Percentiles rank a stretch among this genome's conserved stretches.
Conservation (phyloP, 2,888 invertebrate species). For the Phaonia tiefii region DNA sequence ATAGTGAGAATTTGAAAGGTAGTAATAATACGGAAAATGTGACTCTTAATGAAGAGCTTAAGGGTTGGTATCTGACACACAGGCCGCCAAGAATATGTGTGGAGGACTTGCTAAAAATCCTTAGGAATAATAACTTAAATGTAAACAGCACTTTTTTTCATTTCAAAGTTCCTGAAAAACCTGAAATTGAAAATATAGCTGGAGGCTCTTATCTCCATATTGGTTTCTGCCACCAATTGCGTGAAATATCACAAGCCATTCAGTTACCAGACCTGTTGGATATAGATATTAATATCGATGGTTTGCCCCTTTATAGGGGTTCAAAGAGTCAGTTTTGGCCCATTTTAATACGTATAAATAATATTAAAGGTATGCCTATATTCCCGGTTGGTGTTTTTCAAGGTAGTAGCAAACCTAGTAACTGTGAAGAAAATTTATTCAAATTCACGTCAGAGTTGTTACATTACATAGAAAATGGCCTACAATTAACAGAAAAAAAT, state of each 20-base stretch:
- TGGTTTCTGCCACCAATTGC: background rate
- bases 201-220: slow-evolving; percentile 3
- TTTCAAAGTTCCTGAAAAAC: background rate
- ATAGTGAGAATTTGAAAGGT: too few species aligned
- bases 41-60: slow-evolving; percentile 41
- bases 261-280: background rate
- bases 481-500: background rate
- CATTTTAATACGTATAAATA: background rate
- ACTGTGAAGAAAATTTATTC: background rate
- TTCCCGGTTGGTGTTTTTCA: background rate
- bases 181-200: background rate
- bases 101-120: background rate
- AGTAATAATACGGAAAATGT: too few species aligned
- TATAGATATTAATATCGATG: background rate
- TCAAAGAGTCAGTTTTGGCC: slow-evolving; percentile 1
- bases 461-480: background rate
- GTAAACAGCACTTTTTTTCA: background rate
- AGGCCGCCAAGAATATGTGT: background rate
- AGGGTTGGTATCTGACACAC: background rate
- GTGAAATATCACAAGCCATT: background rate
- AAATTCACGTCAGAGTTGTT: background rate
- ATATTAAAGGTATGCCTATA: background rate
- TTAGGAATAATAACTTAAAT: background rate
- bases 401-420: background rate
- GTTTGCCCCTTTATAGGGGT: slow-evolving; percentile 6